Conservation (phyloP, 1,140 invertebrate genomes). For the Lamellibrachia luymesi region DNA sequence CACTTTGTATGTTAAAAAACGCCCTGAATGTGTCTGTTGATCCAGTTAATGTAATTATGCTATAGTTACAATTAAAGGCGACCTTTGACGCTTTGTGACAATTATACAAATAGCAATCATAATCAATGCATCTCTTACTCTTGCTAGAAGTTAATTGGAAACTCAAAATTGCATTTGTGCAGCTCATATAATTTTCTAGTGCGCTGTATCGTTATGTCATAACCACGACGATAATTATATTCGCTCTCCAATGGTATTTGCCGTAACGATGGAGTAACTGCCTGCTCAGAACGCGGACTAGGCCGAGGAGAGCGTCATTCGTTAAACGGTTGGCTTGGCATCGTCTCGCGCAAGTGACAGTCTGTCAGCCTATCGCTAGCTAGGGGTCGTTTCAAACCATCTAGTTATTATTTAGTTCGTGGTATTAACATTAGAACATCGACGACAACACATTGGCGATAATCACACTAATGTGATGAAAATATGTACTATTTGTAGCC, state of each 20-base stretch:
- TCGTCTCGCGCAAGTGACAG: not conserved
- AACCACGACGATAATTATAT: not conserved
- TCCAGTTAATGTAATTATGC: not conserved
- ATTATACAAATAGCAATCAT: not conserved
- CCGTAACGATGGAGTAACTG: not conserved
- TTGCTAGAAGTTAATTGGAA: not conserved
- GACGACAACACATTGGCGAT: too few relatives aligned
- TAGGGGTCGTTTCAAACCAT: not conserved
- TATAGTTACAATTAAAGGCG: not conserved
- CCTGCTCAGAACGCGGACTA: not conserved
- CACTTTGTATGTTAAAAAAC: too few relatives aligned
- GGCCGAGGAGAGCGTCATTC: not conserved
- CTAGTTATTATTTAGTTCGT: too few relatives aligned
- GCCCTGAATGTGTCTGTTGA: not conserved
- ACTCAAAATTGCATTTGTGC: not conserved
- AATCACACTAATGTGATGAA: too few relatives aligned
- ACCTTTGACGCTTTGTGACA: not conserved
- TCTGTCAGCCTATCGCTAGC: slow-evolving; percentile 10
- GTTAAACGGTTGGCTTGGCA: not conserved
- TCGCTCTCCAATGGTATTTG: not conserved
- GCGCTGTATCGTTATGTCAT: not conserved
- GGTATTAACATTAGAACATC: too few relatives aligned
- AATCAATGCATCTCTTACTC: not conserved
- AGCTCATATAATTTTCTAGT: not conserved
- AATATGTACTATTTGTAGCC: too few relatives aligned